Evolutionary conservation across 2,888 invertebrate genomes (phyloP).

Genomic region (Mesorhabditis sp.): DNA sequence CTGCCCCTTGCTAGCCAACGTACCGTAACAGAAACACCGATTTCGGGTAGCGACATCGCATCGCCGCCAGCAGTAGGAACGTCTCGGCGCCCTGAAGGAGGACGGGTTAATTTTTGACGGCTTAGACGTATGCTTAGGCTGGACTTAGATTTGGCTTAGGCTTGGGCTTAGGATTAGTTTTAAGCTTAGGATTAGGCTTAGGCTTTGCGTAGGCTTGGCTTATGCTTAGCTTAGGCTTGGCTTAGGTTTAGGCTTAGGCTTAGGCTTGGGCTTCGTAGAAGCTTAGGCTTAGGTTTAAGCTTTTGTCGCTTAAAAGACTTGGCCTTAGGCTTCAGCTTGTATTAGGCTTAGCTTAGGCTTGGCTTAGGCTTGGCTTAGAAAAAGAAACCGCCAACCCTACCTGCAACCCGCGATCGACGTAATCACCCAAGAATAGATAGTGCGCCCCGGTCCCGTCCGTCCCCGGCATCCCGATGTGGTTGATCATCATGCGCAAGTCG

Average conservation of each 20-base stretch:
- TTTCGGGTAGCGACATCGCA: slow-evolving; percentile 37
- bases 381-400: slow-evolving; percentile 12
- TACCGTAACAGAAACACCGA: slow-evolving; percentile 23
- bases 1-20: neutral
- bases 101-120: neutral
- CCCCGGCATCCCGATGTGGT: neutral
- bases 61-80: slow-evolving; percentile 21
- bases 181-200: no score
- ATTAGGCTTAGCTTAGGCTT: no score
- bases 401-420: slow-evolving; percentile 36
- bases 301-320: no score
- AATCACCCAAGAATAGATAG: slow-evolving; percentile 35
- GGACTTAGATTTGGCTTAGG: no score
- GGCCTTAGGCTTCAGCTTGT: no score
- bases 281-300: no score
- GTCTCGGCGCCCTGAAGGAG: slow-evolving; percentile 23
- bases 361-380: neutral
- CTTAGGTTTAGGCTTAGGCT: no score
- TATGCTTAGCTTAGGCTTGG: no score
- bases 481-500: slow-evolving; percentile 39
- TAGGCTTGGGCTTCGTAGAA: no score
- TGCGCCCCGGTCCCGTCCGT: slow-evolving; percentile 13
- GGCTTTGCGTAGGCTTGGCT: no score
- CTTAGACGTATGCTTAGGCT: neutral
- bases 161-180: no score